Evolutionary conservation across 64 coral and sea anemone species (phyloP).

Genomic region (Montipora efflorescens): DNA sequence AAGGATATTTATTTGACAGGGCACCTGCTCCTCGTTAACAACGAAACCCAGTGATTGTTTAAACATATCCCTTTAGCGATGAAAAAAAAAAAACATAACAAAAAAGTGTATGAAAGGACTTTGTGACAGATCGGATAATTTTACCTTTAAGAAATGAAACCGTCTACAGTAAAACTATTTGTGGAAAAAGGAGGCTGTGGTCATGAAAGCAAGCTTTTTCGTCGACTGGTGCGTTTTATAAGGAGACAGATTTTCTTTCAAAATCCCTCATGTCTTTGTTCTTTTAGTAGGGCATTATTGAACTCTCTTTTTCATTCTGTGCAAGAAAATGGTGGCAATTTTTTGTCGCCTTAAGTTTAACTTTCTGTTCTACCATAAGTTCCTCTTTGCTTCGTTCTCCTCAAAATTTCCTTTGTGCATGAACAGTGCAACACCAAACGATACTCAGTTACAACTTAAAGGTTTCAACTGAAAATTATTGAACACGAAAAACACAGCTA

Average conservation of each 20-base stretch:
- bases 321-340: neutral
- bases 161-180: neutral
- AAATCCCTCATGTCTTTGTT: neutral
- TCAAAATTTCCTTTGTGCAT: too few species aligned
- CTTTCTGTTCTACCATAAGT: neutral
- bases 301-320: too few species aligned
- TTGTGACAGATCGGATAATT: neutral
- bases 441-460: too few species aligned
- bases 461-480: neutral
- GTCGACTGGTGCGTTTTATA: neutral
- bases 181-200: neutral
- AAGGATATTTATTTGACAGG: too few species aligned
- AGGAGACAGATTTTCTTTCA: neutral
- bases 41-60: slow-evolving; percentile 35
- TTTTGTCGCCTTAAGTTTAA: neutral
- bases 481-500: neutral
- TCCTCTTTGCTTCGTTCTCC: too few species aligned
- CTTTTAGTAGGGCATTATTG: neutral
- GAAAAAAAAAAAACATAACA: slow-evolving; percentile 9
- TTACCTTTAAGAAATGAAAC: slow-evolving; percentile 5
- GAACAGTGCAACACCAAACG: too few species aligned
- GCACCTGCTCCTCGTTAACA: neutral
- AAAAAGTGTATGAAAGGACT: neutral
- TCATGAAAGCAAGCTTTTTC: neutral
- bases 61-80: neutral